phyloP scores from a whole-genome alignment of 2,113 vertebrate species.

The Willisornis vidua region DNA sequence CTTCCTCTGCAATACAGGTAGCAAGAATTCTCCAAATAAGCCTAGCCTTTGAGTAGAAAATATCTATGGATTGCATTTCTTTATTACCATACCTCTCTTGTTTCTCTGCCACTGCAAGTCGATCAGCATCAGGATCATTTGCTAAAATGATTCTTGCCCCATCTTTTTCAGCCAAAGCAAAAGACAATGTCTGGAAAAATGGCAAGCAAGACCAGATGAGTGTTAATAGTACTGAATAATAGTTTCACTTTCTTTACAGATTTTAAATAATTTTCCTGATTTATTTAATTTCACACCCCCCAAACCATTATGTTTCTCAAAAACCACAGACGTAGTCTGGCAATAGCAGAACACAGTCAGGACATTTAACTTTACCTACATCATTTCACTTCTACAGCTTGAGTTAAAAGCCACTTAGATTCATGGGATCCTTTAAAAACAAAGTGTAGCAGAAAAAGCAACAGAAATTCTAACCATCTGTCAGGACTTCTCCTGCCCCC shows the following conservation, averaged over 20 bases:
- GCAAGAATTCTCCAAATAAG: neutral
- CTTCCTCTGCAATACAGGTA: neutral
- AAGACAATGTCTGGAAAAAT: conserved; percentile 87
- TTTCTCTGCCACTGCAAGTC: conserved; percentile 92
- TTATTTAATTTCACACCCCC: neutral
- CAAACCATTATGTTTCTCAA: neutral
- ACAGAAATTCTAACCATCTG: neutral
- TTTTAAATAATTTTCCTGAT: neutral
- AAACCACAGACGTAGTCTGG: neutral
- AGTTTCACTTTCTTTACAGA: neutral
- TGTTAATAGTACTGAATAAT: neutral
- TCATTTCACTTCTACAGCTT: neutral
- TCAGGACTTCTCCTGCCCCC: neutral
- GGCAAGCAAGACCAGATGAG: neutral
- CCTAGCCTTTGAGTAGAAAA: neutral
- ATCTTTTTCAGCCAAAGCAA: conserved; percentile 89
- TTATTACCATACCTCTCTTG: conserved; percentile 81
- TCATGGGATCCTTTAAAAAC: neutral
- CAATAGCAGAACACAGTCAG: neutral
- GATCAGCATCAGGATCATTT: conserved; percentile 96
- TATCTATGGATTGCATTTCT: neutral
- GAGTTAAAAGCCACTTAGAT: neutral
- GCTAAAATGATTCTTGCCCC: conserved; percentile 89
- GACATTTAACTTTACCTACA: neutral
- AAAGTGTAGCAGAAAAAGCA: neutral